Base-by-base conservation (phyloP, 2,888 invertebrate species). In the Tridacna crocea region DNA sequence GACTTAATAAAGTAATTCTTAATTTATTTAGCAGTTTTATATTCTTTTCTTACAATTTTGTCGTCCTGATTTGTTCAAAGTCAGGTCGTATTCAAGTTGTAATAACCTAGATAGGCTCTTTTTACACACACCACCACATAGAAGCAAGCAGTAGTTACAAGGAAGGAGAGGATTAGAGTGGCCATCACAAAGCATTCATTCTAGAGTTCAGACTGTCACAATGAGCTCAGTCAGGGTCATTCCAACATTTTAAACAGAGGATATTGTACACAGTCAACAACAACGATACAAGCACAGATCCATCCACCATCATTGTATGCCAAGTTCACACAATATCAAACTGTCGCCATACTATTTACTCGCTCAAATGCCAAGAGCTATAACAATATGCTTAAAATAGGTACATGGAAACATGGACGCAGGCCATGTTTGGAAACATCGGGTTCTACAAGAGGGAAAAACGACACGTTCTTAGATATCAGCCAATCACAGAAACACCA, bases 361-460 rank as follows among this genome's bases (percentile, higher is more conserved):
- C 36, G 36, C 8, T 36, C 36, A 36, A 36, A 36, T 36, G 36
- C 36, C 36, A 36, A 36, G 8, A 36, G 36, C 36, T 36, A n/a
- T n/a, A 36, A 36, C 36, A 36, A 8, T 36, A 36, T 36, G 36
- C 36, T 36, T 2, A 36, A 36, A 36, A 36, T 2, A 36, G 2
- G 36, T 4, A 46, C 66, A 66, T n/a, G 11, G n/a, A 3, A 66
- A 66, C 66, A 66, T 66, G 46, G 19, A 66, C 46, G 66, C 66
- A 66, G 66, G 66, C 46, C 66, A 66, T 46, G 46, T 46, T 36
- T 36, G 66, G 27, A 17, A 12, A 66, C 13, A 66, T 19, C 66
- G 66, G 66, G 46, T 46, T 66, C 66, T 66, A 46, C 17, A n/a
- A 46, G 36, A 4, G 46, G 46, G 15, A 46, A 46, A 46, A 55